phyloP scores from a whole-genome alignment of 2,797 vertebrate genomes.

The Gymnoscopelus microlampas region DNA sequence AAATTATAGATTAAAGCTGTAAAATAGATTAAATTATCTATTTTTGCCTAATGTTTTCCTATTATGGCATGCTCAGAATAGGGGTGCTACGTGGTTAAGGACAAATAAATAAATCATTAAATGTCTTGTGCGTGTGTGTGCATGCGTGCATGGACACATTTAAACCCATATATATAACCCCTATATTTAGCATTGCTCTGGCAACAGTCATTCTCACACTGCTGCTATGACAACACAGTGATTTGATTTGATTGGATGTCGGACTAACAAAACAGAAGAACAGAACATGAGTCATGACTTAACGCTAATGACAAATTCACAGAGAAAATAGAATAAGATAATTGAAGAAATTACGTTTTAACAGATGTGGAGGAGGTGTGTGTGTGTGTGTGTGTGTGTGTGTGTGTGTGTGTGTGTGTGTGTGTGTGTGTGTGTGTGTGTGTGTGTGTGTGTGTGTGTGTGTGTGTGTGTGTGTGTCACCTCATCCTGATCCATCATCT shows the following conservation, averaged over 20 bases:
- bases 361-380: no score
- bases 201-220: not conserved
- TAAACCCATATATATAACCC: no score
- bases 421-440: constrained; percentile 5
- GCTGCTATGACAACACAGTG: not conserved
- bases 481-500: constrained; percentile 99
- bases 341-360: no score
- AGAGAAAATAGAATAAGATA: not conserved
- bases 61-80: no score
- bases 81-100: no score
- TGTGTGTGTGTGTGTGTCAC: constrained; percentile 67
- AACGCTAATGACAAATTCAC: not conserved
- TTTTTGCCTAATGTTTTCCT: no score
- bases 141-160: no score
- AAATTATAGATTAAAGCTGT: no score
- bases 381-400: no score
- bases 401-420: no score
- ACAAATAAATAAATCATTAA: no score
- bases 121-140: not conserved
- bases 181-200: not conserved
- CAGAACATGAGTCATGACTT: not conserved
- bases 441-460: constrained; percentile 3
- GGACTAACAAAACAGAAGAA: not conserved
- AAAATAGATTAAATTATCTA: no score
- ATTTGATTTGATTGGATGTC: not conserved